Evolutionary conservation across 2,888 invertebrate genomes (phyloP), one percentile per base, ranked within the genome.

Genomic region (Megastigmus dorsalis): DNA sequence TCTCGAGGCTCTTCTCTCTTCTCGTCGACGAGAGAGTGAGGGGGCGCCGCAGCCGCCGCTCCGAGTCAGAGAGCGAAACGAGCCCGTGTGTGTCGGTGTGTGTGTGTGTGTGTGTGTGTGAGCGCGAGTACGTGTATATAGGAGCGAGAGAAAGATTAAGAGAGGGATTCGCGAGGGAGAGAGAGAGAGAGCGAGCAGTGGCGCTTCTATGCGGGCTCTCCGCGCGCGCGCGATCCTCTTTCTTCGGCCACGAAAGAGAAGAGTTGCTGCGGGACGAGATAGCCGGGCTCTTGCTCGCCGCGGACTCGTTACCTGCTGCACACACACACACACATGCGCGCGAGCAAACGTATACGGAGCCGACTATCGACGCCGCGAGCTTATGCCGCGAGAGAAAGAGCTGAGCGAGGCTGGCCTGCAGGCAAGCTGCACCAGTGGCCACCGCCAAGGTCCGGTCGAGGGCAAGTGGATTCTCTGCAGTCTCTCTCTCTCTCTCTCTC

Each of bases 171-270:
- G n/a, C n/a, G n/a, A n/a, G 23, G 23, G 23, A 48, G 23, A 48
- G 20, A 48, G 23, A 48, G 48, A 48, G 15, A 9, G 20, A 20
- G 50, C 23, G 50, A 45, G 43, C 66, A 68, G 59, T 60, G 69
- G 69, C 69, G 60, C 69, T 69, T 69, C 69, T 69, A 23, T 28
- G 57, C 36, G 57, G 57, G 57, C 68, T 68, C 57, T 57, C n/a
- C 7, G 26, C 13, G 30, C 28, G 41, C n/a, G n/a, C n/a, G n/a
- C n/a, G n/a, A n/a, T n/a, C n/a, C n/a, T n/a, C n/a, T n/a, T n/a
- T n/a, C n/a, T n/a, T n/a, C 7, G 30, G 2, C 41, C 18, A 50
- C 23, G 45, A 23, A 6, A 48, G 62, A 33, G 67, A n/a, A 30
- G 10, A 23, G 57, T n/a, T n/a, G n/a, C n/a, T n/a, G n/a, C n/a